phyloP scores from a whole-genome alignment of 2,113 vertebrate genomes.

The Spilogale gracilis region DNA sequence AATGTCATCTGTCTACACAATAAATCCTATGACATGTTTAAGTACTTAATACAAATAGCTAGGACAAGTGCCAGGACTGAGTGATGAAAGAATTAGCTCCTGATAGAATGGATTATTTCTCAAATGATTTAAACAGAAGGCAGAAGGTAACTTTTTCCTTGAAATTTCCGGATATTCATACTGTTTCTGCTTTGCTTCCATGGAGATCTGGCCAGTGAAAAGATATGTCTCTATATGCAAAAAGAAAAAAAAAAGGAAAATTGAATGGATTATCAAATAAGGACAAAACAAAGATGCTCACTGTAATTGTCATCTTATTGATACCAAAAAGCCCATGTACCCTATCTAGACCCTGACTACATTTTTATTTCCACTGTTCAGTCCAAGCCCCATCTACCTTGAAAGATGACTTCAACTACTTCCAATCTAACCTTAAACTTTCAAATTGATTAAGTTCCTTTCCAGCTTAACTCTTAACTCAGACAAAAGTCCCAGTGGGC shows the following conservation, averaged over 20 bases:
- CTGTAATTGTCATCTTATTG: slow-evolving; percentile 14
- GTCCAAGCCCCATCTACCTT: neutral
- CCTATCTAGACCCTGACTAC: neutral
- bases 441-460: neutral
- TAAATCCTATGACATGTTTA: slow-evolving; percentile 46
- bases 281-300: slow-evolving; percentile 59
- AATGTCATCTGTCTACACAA: slow-evolving; percentile 33
- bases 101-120: slow-evolving; percentile 64
- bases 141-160: slow-evolving; percentile 26
- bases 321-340: neutral
- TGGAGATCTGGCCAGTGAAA: slow-evolving; percentile 39
- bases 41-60: slow-evolving; percentile 51
- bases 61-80: slow-evolving; percentile 26
- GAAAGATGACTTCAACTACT: neutral
- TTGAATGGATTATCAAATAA: slow-evolving; percentile 13
- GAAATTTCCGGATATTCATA: slow-evolving; percentile 50
- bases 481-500: neutral
- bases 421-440: neutral
- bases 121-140: slow-evolving; percentile 55
- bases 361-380: slow-evolving; percentile 15
- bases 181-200: slow-evolving; percentile 49
- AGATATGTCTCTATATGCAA: neutral
- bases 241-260: neutral
- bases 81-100: slow-evolving; percentile 56
- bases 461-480: neutral